Evolutionary conservation across 2,888 invertebrate genomes (phyloP).

Genomic region (Tillus elongatus): DNA sequence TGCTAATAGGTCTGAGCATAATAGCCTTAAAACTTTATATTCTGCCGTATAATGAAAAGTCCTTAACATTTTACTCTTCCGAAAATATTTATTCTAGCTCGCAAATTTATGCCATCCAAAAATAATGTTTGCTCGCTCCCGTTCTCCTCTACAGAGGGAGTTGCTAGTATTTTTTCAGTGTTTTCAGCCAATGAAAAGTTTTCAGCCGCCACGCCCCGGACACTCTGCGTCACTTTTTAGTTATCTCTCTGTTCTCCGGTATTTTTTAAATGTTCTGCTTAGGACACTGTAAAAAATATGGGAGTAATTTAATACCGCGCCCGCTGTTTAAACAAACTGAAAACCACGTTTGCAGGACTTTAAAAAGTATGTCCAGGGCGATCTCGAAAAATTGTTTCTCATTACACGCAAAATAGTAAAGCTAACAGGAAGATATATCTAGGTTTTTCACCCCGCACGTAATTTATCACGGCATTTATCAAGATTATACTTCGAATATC

Average conservation of each 20-base stretch:
- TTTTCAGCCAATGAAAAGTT: slow-evolving; percentile 42
- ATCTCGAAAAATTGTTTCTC: slow-evolving; percentile 32
- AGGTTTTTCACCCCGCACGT: not conserved
- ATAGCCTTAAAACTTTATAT: slow-evolving; percentile 43
- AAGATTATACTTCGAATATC: no score
- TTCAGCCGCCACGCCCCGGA: slow-evolving; percentile 28
- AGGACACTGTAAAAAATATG: slow-evolving; percentile 41
- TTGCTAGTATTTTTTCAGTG: slow-evolving; percentile 35
- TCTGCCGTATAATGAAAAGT: slow-evolving; percentile 42
- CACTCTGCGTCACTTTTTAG: slow-evolving; percentile 32
- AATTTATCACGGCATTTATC: slow-evolving; percentile 1
- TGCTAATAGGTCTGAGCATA: slow-evolving; percentile 41
- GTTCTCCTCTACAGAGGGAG: slow-evolving; percentile 36
- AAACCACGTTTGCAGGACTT: slow-evolving; percentile 35
- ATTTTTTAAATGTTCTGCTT: slow-evolving; percentile 34
- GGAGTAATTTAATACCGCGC: slow-evolving; percentile 40
- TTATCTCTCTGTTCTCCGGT: slow-evolving; percentile 31
- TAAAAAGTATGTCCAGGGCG: slow-evolving; percentile 26
- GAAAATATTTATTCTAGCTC: slow-evolving; percentile 44
- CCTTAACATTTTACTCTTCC: slow-evolving; percentile 44
- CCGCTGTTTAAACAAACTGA: slow-evolving; percentile 40
- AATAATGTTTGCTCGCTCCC: slow-evolving; percentile 42
- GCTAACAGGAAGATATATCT: slow-evolving; percentile 25
- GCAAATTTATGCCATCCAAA: slow-evolving; percentile 44
- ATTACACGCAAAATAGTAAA: slow-evolving; percentile 28